Conservation (phyloP, 2,113 vertebrate genomes). For the Podiceps cristatus region DNA sequence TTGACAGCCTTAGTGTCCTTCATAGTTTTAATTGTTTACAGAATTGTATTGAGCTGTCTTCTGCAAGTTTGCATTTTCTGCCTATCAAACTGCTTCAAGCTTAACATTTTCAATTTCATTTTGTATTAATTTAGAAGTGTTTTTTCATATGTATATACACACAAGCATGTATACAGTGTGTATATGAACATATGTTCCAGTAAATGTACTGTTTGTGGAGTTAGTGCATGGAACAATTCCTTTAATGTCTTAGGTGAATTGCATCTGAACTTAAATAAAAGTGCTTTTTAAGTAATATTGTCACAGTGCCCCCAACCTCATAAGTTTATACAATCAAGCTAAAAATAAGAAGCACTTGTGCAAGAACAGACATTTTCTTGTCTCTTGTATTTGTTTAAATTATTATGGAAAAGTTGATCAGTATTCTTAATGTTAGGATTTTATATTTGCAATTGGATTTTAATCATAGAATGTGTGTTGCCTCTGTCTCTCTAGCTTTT, state of each 20-base stretch:
- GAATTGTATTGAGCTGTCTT: not conserved
- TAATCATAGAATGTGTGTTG: not conserved
- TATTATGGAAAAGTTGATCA: not conserved
- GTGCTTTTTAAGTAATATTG: not conserved
- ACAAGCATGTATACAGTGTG: slow-evolving; percentile 47
- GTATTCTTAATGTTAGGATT: not conserved
- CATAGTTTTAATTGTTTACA: not conserved
- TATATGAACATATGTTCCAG: slow-evolving; percentile 37
- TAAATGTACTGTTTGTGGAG: slow-evolving; percentile 36
- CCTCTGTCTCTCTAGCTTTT: slow-evolving; percentile 19
- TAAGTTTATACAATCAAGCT: not conserved
- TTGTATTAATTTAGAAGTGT: slow-evolving; percentile 1
- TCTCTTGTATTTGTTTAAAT: not conserved
- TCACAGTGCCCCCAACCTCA: not conserved
- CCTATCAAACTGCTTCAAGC: not conserved
- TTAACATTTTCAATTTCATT: not conserved
- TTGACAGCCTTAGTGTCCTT: not conserved
- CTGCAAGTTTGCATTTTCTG: slow-evolving; percentile 39
- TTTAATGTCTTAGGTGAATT: not conserved
- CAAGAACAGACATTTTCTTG: not conserved
- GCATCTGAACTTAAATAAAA: not conserved
- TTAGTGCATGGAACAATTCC: slow-evolving; percentile 52
- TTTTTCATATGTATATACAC: slow-evolving; percentile 48
- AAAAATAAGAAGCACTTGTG: not conserved
- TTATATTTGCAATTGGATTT: not conserved